These are phyloP conservation scores for Phrynocephalus vlangalii DNA, from an alignment of 2,797 vertebrate genomes.

Conservation along the genomic window DNA sequence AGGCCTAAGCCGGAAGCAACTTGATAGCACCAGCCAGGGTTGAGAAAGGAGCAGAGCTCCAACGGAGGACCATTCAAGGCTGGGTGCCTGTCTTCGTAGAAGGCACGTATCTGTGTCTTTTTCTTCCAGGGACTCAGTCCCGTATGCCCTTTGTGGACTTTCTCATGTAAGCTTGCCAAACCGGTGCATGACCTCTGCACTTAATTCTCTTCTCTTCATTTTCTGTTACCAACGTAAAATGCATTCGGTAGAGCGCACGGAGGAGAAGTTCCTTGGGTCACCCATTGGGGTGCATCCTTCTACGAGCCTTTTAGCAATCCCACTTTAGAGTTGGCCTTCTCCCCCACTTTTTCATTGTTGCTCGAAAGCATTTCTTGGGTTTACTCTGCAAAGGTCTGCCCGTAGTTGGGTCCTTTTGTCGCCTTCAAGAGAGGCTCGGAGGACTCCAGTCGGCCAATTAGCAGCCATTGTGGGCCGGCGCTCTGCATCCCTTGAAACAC, in stretches of 20 bases:
- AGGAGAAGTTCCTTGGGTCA: background rate
- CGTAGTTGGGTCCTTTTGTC: slow-evolving; percentile 41
- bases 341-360: background rate
- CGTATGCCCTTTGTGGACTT: background rate
- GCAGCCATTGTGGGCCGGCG: background rate
- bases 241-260: background rate
- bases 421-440: slow-evolving; percentile 18
- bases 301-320: background rate
- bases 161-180: too few species aligned
- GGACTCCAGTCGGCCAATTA: slow-evolving; percentile 37
- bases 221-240: slow-evolving; percentile 12
- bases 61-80: too few species aligned
- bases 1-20: too few species aligned
- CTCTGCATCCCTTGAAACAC: fast-evolving
- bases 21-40: too few species aligned
- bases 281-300: slow-evolving; percentile 25
- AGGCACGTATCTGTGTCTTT: too few species aligned
- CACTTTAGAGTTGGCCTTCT: background rate
- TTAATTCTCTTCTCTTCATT: background rate
- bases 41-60: too few species aligned
- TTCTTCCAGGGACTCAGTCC: too few species aligned
- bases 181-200: too few species aligned
- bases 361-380: slow-evolving; percentile 37
- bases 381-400: background rate
- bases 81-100: too few species aligned